Base-by-base conservation (phyloP, 2,888 invertebrate genomes). In the Eumerus sabulonum region DNA sequence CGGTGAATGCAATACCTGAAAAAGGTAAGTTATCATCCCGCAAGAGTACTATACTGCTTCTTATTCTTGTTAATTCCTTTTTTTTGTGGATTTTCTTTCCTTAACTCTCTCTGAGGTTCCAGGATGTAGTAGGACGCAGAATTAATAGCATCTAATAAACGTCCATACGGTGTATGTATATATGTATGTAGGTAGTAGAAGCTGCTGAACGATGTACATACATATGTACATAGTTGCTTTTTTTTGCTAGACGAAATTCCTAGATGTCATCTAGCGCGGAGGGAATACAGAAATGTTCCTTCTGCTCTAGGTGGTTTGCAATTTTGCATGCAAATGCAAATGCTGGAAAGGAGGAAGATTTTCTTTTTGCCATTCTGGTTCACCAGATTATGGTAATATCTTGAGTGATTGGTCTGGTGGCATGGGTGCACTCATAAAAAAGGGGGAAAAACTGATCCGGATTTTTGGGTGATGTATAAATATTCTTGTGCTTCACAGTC, bases 1-100 rank as follows among this genome's bases (percentile, higher is more conserved):
- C 85, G 71, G 84, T 87, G 82, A 88, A 88, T 84, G 84, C 84
- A 66, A 88, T 88, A 85, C 88, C 88, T 73, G 88, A 88, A 76
- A 88, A 88, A 85, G 88, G 88, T 88, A 85, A 86, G 87, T 83
- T 60, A 81, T 76, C 62, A 53, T 51, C 56, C 68, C 17, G 62
- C 66, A 18, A 35, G 42, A 57, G 17, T 66, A 62, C 27, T 60
- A 50, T 70, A 70, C 42, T 66, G 16, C 45, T 57, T 59, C 53
- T 62, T 64, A 74, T 60, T 60, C 42, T 56, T 40, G 40, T 70
- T 64, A 27, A 57, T 35, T 57, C 13, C 44, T 18, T 62, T 51
- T 63, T 45, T 44, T 45, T 2, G 17, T 7, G 18, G 18, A 35
- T 19, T 44, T 16, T n/a, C n/a, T 66, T 16, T 17, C 11, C 19